phyloP scores from a whole-genome alignment of 2,113 vertebrate genomes.

The Climacteris rufus region DNA sequence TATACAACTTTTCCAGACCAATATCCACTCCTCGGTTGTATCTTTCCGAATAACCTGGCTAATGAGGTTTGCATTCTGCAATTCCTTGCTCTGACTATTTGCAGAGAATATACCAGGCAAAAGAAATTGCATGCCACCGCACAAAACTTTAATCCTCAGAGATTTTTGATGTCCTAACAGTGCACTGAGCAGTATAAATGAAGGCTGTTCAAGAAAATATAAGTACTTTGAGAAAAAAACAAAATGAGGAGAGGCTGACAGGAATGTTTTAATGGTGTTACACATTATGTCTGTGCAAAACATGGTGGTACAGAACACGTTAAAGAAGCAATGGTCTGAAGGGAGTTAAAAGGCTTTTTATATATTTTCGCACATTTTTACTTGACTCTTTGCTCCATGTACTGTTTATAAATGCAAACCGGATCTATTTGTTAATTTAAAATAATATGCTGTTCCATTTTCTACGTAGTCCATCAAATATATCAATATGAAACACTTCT shows the following conservation, averaged over 20 bases:
- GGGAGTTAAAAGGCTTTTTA: neutral
- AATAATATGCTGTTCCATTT: neutral
- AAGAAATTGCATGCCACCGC: neutral
- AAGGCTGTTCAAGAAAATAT: neutral
- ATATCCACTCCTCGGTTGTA: rapidly evolving
- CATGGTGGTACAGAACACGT: neutral
- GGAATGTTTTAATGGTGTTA: neutral
- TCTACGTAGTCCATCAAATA: neutral
- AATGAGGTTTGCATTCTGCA: neutral
- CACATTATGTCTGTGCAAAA: neutral
- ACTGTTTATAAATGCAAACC: neutral
- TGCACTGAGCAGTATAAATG: neutral
- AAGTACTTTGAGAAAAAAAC: neutral
- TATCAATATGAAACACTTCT: neutral
- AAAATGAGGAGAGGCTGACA: neutral
- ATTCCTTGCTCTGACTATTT: neutral
- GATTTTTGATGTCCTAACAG: neutral
- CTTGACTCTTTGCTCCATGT: neutral
- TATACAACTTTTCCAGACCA: neutral
- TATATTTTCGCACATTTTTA: neutral
- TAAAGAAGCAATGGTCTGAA: neutral
- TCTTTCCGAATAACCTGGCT: neutral
- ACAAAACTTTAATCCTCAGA: neutral
- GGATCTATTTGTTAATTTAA: neutral
- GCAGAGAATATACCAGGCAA: neutral